Conservation (phyloP, 2,888 invertebrate genomes). For the Cryptops parisi region DNA sequence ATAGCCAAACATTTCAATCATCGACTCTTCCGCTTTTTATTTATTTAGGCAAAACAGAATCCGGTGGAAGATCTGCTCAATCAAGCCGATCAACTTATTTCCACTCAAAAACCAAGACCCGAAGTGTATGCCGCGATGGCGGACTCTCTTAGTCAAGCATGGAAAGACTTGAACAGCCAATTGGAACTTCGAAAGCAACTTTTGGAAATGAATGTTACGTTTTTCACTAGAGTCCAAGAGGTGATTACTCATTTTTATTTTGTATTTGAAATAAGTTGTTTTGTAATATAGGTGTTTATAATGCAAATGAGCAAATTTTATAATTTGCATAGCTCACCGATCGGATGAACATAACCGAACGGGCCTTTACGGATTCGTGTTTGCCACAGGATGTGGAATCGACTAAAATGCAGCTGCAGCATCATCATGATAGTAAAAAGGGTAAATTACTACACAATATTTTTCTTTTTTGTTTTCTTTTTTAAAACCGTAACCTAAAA, state of each 20-base stretch:
- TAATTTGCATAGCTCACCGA: conserved; percentile 56
- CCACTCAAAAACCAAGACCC: conserved; percentile 49
- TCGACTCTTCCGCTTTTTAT: neutral
- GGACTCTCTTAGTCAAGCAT: conserved; percentile 44
- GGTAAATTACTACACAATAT: too few species aligned
- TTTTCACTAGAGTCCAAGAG: conserved; percentile 43
- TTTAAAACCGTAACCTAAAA: too few species aligned
- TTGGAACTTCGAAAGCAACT: conserved; percentile 60
- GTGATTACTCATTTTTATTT: conserved; percentile 29
- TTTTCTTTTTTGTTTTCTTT: too few species aligned
- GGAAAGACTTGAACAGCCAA: conserved; percentile 67
- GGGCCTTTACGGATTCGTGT: conserved; percentile 48
- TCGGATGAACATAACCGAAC: conserved; percentile 50
- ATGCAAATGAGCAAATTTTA: too few species aligned
- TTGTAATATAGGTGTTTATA: too few species aligned
- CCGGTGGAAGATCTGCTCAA: conserved; percentile 73
- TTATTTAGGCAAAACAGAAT: conserved; percentile 59
- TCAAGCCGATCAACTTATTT: conserved; percentile 70
- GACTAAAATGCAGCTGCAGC: conserved; percentile 51
- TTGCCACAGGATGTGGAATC: conserved; percentile 56
- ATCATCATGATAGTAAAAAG: conserved; percentile 54
- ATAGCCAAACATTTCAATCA: too few species aligned
- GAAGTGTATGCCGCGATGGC: conserved; percentile 82
- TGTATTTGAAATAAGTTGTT: too few species aligned
- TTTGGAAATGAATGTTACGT: conserved; percentile 59